Base-by-base conservation (phyloP, 2,797 vertebrate genomes). In the Fratercula arctica region DNA sequence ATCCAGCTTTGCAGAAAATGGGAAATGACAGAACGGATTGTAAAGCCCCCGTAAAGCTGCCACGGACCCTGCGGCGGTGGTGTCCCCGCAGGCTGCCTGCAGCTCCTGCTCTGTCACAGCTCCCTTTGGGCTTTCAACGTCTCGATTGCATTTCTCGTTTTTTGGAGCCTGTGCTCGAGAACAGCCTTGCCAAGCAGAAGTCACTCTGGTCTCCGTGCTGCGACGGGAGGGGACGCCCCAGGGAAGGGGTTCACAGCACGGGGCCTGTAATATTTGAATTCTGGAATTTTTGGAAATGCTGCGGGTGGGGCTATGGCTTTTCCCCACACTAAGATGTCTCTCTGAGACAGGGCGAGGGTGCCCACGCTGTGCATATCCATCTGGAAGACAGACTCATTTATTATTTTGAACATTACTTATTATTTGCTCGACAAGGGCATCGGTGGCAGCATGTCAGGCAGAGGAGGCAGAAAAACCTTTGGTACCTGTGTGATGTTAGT, bases 71-170 rank as follows among this genome's bases (percentile, higher is more conserved):
- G 17, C 0, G 7, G 57, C 66, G 25, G 16, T 1, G 3, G 39
- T 15, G 35, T 13, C 11, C 33, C 41, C 9, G 2, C 8, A 9
- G 51, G 31, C 35, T 63, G 68, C 41, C 46, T 15, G 7, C 37
- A 37, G 33, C 54, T 76, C 26, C 46, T 12, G 3, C 39, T 23
- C 46, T 23, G 46, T 14, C 37, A 24, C 79, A 9, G 11, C 43
- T 68, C 1, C 1, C 29, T 39, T 56, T 45, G 61, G 53, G 35
- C 29, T 41, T 20, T 45, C 24, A 3, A 21, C 28, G 6, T 35
- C 53, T 17, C 2, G 0, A 21, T 19, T 23, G 14, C 9, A 2
- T 37, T 8, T n/a, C 68, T 69, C 17, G 0, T 4, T 26, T 63
- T 48, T 60, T 5, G 23, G 33, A 80, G 35, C 17, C 24, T 20